These are phyloP conservation scores for Limenitis arthemis DNA, from an alignment of 2,888 invertebrate genomes.

Conservation along the genomic window DNA sequence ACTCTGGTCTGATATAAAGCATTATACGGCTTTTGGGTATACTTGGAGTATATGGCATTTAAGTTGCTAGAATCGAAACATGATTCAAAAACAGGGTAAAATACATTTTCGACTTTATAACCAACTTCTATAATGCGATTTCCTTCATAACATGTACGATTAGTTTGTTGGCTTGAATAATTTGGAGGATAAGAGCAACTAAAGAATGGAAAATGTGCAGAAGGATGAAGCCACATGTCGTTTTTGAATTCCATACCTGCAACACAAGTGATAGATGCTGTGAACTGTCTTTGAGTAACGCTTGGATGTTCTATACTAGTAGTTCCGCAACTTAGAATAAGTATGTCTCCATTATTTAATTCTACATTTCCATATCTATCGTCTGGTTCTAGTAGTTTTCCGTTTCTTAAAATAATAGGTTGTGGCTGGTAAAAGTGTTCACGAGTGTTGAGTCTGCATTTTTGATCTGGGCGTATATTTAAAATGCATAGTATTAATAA, in stretches of 20 bases:
- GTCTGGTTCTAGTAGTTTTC: constrained; percentile 46
- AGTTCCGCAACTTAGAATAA: constrained; percentile 48
- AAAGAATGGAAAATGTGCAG: constrained; percentile 41
- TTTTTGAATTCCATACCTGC: constrained; percentile 47
- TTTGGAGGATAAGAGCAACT: constrained; percentile 39
- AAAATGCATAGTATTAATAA: constrained; percentile 46
- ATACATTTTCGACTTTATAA: constrained; percentile 38
- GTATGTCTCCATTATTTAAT: constrained; percentile 40
- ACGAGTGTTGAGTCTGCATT: constrained; percentile 45
- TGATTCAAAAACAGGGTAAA: constrained; percentile 52
- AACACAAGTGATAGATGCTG: constrained; percentile 44
- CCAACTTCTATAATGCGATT: constrained; percentile 52
- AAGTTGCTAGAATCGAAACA: constrained; percentile 47
- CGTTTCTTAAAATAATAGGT: constrained; percentile 47
- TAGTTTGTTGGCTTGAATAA: constrained; percentile 40
- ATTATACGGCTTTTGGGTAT: constrained; percentile 57
- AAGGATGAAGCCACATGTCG: constrained; percentile 42
- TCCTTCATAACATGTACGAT: constrained; percentile 43
- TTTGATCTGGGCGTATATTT: constrained; percentile 35
- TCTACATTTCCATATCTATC: constrained; percentile 44
- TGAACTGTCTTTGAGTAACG: constrained; percentile 26
- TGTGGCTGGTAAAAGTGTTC: constrained; percentile 48
- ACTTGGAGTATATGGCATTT: constrained; percentile 49
- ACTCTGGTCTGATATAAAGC: constrained; percentile 52
- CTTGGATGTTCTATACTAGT: constrained; percentile 43